Base-by-base conservation (phyloP, 2,888 invertebrate species). In the Hermodice carunculata region DNA sequence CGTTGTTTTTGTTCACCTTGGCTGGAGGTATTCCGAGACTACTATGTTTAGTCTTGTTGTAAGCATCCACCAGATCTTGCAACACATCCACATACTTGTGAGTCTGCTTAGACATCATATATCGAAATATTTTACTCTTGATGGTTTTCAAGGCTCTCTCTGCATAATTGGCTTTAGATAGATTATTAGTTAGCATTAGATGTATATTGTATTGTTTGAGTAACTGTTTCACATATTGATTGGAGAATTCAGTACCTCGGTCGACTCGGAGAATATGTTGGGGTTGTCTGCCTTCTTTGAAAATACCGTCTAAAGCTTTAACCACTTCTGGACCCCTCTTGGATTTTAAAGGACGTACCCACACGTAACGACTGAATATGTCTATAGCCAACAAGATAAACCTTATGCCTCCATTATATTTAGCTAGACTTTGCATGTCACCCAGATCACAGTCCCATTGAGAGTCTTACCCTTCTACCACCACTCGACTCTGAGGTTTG, bases 341-440 rank as follows among this genome's bases (percentile, higher is more conserved):
- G 6, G 60, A 51, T 31, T 52, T 60, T 29, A 60, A 22, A 28
- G 60, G 60, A 2, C 29, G 19, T 4, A 46, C 42, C 51, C 51
- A 60, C 5, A 40, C 34, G 28, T 52, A 60, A 2, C 56, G 6
- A 24, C 42, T 42, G 28, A 56, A 56, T 24, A 56, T 43, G 28
- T 56, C 56, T 2, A 56, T 43, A 11, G 31, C 24, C 8, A 43
- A 8, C 8, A 43, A 17, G n/a, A 56, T 17, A n/a, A 42, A 56
- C 22, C 43, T 56, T 40, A 26, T 42, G 8, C 43, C 59, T 11
- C 32, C 26, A 28, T 59, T 59, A 14, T 56, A n/a, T 5, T 42
- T 43, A 17, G 17, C 3, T n/a, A 56, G 37, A 6, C 28, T n/a
- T n/a, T 40, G 28, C 11, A 56, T 17, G n/a, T 42, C 56, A 1